Base-by-base conservation (phyloP, 23 tunicate species). In the Trididemnum nubilum region DNA sequence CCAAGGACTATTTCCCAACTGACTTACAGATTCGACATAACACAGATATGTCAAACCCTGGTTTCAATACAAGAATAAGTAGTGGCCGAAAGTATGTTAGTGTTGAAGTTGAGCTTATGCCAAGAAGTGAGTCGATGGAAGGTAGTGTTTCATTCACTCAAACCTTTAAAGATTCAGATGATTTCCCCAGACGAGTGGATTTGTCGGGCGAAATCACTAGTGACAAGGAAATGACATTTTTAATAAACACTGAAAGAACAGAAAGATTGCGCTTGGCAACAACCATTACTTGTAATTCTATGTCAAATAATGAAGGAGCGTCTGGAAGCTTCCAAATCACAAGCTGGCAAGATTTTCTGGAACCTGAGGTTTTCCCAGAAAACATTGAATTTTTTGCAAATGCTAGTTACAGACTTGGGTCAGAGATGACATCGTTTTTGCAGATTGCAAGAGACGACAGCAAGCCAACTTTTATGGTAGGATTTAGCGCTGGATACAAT, bases 1-100 rank as follows among this genome's bases (percentile, higher is more conserved):
- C 84, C 36, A 34, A 72, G 3, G 73, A 85, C 27, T 29, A 51
- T 22, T 69, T 85, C 72, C 90, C 90, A 2, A 22, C 31, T 0
- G 65, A 51, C 19, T 28, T 39, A 15, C 57, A 58, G 28, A n/a
- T 69, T 61, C 9, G 12, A 44, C 54, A 44, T 44, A 44, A 44
- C 15, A 7, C 54, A 15, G 54, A 44, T 44, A 7, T 44, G 15
- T 7, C 54, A 44, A 44, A 44, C 54, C 15, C 15, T 44, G 54
- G 54, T 7, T 44, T 44, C 54, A 44, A 15, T 15, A 44, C 54
- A 15, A 44, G 54, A 44, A 15, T 44, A 9, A 44, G 12, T 7
- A 44, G 9, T 35, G 84, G 51, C 15, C 9, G 54, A 44, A 44
- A 44, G 54, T 44, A 44, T 44, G 9, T 44, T 15, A 44, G 15